These are phyloP conservation scores for Cosmorhoe ocellata DNA, from an alignment of 2,888 invertebrate species.

Conservation along the genomic window DNA sequence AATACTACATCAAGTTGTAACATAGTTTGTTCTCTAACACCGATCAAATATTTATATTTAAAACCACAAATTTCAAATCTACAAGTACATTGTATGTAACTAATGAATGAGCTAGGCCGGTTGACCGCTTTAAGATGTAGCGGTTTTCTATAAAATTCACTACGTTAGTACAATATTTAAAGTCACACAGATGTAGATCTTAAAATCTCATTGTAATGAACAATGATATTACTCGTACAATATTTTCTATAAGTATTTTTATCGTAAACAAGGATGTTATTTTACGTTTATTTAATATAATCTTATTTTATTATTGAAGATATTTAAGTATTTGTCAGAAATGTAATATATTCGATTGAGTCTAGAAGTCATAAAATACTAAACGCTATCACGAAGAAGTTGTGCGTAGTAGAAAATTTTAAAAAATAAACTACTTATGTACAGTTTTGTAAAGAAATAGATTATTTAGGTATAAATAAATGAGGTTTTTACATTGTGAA, in stretches of 20 bases:
- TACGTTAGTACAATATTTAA: constrained; percentile 4
- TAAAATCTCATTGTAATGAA: constrained; percentile 7
- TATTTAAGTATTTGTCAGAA: constrained; percentile 33
- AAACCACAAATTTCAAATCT: constrained; percentile 47
- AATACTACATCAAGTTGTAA: constrained; percentile 56
- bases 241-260: constrained; percentile 15
- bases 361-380: constrained; percentile 51
- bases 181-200: constrained; percentile 12
- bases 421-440: constrained; percentile 59
- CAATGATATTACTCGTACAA: too few species aligned
- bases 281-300: constrained; percentile 27
- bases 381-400: constrained; percentile 69
- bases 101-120: constrained; percentile 37
- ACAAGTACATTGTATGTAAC: constrained; percentile 39
- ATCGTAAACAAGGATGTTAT: constrained; percentile 16
- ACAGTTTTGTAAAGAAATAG: constrained; percentile 55
- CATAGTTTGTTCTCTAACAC: constrained; percentile 69
- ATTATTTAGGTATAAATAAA: constrained; percentile 49
- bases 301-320: constrained; percentile 24
- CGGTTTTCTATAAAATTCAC: constrained; percentile 9
- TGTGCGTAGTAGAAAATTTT: constrained; percentile 78
- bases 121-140: constrained; percentile 13
- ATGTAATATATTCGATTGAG: constrained; percentile 44
- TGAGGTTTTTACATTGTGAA: constrained; percentile 45
- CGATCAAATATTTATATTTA: constrained; percentile 52